Conservation (phyloP, 2,113 vertebrate genomes). For the Hyperopisus bebe region DNA sequence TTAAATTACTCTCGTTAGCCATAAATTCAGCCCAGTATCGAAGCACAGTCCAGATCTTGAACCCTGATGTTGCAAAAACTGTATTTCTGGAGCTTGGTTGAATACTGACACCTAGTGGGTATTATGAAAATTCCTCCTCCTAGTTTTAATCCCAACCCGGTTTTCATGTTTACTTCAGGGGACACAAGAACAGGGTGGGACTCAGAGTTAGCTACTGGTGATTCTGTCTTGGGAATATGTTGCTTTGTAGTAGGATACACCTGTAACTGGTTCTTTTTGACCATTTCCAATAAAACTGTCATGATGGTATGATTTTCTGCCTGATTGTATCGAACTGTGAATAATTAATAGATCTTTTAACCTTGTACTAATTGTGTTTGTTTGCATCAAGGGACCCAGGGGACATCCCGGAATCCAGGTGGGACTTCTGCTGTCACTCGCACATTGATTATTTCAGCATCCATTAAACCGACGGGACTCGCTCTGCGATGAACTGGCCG, state of each 20-base stretch:
- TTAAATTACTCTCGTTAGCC: not conserved
- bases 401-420: slow-evolving; percentile 67
- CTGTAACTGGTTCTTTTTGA: not conserved
- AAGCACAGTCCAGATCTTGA: not conserved
- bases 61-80: not conserved
- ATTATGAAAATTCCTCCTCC: not conserved
- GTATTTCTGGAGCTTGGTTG: not conserved
- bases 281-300: not conserved
- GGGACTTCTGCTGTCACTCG: not conserved
- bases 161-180: slow-evolving; percentile 44
- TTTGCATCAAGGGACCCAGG: slow-evolving; percentile 55
- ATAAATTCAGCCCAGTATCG: not conserved
- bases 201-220: not conserved
- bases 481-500: not conserved
- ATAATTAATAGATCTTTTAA: not conserved
- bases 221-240: not conserved
- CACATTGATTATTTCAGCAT: not conserved
- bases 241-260: not conserved
- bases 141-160: not conserved
- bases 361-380: not conserved
- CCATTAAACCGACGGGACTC: not conserved
- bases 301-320: not conserved
- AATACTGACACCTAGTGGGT: slow-evolving; percentile 25
- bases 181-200: slow-evolving; percentile 55
- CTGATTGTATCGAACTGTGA: not conserved